Evolutionary conservation across 2,797 vertebrate genomes (phyloP), one percentile per base, ranked within the genome.

Genomic region (Pseudochromis fuscus): DNA sequence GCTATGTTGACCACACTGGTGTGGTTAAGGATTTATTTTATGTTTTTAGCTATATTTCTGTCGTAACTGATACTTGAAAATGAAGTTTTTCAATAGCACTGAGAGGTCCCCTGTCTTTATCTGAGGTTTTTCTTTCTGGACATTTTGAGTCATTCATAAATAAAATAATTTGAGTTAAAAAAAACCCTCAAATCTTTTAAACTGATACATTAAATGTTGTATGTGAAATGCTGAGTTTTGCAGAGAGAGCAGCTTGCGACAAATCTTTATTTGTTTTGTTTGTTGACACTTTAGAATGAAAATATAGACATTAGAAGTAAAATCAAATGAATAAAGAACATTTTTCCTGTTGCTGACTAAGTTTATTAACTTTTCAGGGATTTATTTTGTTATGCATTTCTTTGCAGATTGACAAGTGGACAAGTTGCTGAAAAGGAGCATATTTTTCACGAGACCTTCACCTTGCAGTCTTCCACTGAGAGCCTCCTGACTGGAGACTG

Each of bases 401-500:
- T 25, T 49, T 18, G 27, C 42, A 16, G n/a, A 30, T 66, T 15
- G 59, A 33, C 25, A 45, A 59, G 24, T 27, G 7, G 38, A 31
- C 19, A 16, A 56, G 21, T 33, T 12, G 16, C 4, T 40, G 21
- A 13, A 48, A 30, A 50, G 2, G 49, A 49, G 0, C 7, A 9
- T 31, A 48, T n/a, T 5, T 27, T 49, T 65, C 1, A 28, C 3
- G 4, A 55, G 25, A 62, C 11, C 40, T 53, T 58, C 2, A 2
- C 24, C 30, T 38, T 53, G 31, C 25, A 40, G 25, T 3, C 2
- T 16, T 33, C 45, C 11, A 5, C 8, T 37, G n/a, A 31, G 38
- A 37, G 49, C 12, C 27, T 52, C 23, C 15, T 2, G 1, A 6
- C 60, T 25, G 48, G n/a, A 79, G 55, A 71, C 13, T 21, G 23